A percentile compares a stretch with the other conserved stretches of the same genome.
Conservation (phyloP, 2,113 vertebrate species). For the Heterocephalus glaber region DNA sequence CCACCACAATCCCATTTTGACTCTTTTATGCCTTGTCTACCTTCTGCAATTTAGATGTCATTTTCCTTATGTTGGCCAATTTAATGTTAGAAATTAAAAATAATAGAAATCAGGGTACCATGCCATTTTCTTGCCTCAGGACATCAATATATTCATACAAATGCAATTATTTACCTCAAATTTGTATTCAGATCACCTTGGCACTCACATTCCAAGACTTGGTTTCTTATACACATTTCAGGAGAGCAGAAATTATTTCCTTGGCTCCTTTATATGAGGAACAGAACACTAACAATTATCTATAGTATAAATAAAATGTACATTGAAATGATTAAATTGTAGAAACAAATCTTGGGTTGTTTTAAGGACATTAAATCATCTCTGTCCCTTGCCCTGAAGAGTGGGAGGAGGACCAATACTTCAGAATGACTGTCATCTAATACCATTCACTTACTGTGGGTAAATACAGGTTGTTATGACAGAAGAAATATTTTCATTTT, state of each 20-base stretch:
- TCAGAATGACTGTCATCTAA: conserved; percentile 8
- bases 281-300: background rate
- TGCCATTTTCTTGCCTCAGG: background rate
- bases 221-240: background rate
- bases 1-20: background rate
- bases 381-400: background rate
- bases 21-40: background rate
- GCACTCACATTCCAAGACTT: background rate
- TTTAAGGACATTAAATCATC: conserved; percentile 30
- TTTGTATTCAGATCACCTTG: background rate
- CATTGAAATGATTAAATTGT: conserved; percentile 14
- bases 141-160: background rate
- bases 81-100: background rate
- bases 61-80: background rate
- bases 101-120: background rate
- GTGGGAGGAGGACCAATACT: background rate
- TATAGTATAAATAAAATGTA: background rate
- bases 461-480: conserved; percentile 49
- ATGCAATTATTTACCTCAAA: background rate
- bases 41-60: background rate
- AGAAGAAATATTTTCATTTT: conserved; percentile 59
- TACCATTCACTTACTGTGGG: conserved; percentile 25
- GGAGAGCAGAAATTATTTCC: background rate
- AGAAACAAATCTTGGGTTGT: conserved; percentile 4
- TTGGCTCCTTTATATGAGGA: background rate